Evolutionary conservation across 2,888 invertebrate genomes (phyloP).

Genomic region (Geophilus truncorum): DNA sequence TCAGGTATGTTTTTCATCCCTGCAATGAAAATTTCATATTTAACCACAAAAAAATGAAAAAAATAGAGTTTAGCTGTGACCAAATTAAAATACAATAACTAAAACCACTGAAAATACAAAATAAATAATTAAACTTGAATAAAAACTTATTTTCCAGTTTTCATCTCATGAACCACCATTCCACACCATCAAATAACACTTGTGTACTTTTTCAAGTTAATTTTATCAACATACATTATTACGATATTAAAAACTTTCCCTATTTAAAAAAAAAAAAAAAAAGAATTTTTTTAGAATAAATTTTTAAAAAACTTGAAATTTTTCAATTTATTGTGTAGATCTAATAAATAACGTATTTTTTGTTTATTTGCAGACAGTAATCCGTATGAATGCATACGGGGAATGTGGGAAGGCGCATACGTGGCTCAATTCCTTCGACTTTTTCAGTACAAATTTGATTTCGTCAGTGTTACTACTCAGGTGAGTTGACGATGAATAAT

Average conservation of each 20-base stretch:
- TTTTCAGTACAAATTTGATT: conserved; percentile 40
- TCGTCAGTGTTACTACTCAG: conserved; percentile 40
- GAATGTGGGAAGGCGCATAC: conserved; percentile 42
- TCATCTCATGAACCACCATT: not conserved
- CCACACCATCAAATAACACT: not conserved
- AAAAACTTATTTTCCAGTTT: not conserved
- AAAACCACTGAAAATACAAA: not conserved
- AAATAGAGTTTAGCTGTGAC: not conserved
- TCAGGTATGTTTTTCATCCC: conserved; percentile 30
- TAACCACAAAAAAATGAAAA: not conserved
- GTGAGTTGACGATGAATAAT: conserved; percentile 37
- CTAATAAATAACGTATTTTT: not conserved
- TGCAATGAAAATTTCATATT: not conserved
- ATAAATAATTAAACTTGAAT: not conserved
- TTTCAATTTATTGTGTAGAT: no score
- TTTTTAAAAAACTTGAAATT: not conserved
- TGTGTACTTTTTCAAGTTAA: conserved; percentile 4
- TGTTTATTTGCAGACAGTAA: conserved; percentile 40
- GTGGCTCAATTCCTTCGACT: conserved; percentile 41
- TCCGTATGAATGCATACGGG: conserved; percentile 42
- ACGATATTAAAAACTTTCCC: not conserved
- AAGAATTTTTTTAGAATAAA: not conserved
- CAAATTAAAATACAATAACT: not conserved
- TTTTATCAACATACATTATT: not conserved
- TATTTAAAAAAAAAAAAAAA: not conserved